Base-by-base conservation (phyloP, 1,140 invertebrate genomes). In the Alviniconcha marisindica region DNA sequence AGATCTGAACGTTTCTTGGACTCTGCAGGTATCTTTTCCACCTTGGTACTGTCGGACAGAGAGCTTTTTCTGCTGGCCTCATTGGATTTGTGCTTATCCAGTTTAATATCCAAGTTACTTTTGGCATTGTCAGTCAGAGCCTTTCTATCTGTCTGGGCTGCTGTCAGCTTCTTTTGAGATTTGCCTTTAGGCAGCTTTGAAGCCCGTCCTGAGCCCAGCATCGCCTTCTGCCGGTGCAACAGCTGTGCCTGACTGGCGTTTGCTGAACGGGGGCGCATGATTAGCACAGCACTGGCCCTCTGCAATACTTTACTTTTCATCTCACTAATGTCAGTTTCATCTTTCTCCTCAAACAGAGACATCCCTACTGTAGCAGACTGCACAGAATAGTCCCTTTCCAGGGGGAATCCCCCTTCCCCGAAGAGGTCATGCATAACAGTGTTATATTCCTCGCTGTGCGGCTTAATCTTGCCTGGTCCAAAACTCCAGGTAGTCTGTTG, bases 261-360 rank as follows among this genome's bases (percentile, higher is more conserved):
- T 18, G 33, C 69, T 71, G 69, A 71, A 18, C 36, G 33, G 4
- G n/a, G 78, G 7, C 78, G 36, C 78, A 80, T 66, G 60, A 42
- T 60, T 24, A 80, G 24, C 36, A 66, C 36, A 10, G 87, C 81
- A 81, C 89, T 88, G 31, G 85, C 87, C 83, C 87, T 89, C 74
- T 89, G 80, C 42, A 90, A 56, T 40, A 90, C 89, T 82, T 88
- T 89, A n/a, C 78, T 87, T 81, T 90, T 90, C 60, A 88, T 81
- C 28, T 81, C 60, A 12, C 31, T 71, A 12, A 80, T 54, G 56
- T 63, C 40, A 4, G 40, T 33, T 5, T 38, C n/a, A 18, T 66
- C 38, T 28, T 44, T 33, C 40, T 80, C 78, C 21, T 44, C 36
- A 28, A 28, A 80, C 28, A 66, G 54, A 5, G 80, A 73, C 66